These are phyloP conservation scores for Phrynosoma blainvillii DNA, from an alignment of 2,113 vertebrate species.

Conservation along the genomic window DNA sequence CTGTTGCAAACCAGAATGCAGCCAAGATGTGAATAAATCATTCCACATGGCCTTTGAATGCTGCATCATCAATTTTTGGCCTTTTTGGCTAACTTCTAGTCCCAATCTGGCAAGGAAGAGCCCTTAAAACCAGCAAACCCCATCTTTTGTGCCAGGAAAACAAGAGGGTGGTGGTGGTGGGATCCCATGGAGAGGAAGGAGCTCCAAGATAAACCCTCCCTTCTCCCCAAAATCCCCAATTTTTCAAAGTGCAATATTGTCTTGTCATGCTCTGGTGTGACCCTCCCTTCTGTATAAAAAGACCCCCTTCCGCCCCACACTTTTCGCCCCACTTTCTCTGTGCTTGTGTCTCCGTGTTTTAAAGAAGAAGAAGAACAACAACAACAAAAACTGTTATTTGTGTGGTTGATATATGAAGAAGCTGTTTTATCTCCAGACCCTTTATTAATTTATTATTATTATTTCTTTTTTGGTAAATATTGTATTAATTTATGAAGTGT, in stretches of 20 bases:
- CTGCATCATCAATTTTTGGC: too few relatives aligned
- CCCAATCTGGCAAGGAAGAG: too few relatives aligned
- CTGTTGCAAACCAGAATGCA: too few relatives aligned
- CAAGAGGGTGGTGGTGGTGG: too few relatives aligned
- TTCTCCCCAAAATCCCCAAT: background rate
- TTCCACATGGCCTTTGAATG: too few relatives aligned
- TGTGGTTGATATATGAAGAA: slow-evolving; percentile 21
- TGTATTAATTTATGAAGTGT: slow-evolving; percentile 39
- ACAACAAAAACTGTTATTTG: background rate
- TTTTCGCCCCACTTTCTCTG: slow-evolving; percentile 20
- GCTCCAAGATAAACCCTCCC: background rate
- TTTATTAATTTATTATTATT: background rate
- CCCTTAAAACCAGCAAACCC: background rate
- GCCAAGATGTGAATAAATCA: too few relatives aligned
- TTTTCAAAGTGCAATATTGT: slow-evolving; percentile 70
- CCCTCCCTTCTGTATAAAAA: slow-evolving; percentile 2
- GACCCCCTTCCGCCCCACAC: slow-evolving; percentile 12
- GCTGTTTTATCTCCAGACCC: background rate
- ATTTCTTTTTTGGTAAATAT: slow-evolving; percentile 15
- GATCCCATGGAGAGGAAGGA: background rate
- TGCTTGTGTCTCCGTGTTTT: slow-evolving; percentile 54
- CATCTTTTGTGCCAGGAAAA: too few relatives aligned
- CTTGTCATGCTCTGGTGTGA: slow-evolving; percentile 33
- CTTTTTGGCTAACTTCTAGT: too few relatives aligned
- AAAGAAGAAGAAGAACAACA: background rate